Percentiles rank a stretch among this genome's conserved stretches.
These are phyloP conservation scores for Drosophila parvula DNA, from an alignment of 1,140 invertebrate species.

Conservation along the genomic window DNA sequence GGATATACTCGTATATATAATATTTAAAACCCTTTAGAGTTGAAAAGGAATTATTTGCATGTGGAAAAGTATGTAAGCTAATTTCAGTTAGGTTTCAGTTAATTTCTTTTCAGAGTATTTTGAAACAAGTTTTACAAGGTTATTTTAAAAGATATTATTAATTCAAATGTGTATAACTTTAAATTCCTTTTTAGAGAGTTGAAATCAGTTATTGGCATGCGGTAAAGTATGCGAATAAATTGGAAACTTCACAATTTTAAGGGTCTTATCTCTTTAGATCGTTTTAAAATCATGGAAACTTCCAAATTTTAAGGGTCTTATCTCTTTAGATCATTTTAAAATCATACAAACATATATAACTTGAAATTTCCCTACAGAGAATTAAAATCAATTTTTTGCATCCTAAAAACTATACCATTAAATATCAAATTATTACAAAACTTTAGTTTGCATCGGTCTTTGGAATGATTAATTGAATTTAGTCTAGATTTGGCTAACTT, in stretches of 20 bases:
- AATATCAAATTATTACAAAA: background rate
- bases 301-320: background rate
- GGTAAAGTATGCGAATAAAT: background rate
- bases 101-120: too few species aligned
- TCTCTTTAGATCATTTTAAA: background rate
- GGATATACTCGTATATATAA: background rate
- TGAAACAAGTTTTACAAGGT: too few species aligned
- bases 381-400: background rate
- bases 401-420: background rate
- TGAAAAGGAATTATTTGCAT: background rate
- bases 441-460: too few species aligned
- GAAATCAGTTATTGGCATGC: background rate
- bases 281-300: background rate
- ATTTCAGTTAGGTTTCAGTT: too few species aligned
- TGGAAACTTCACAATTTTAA: background rate
- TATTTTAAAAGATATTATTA: too few species aligned
- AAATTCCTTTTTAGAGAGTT: background rate
- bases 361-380: too few species aligned
- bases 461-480: background rate
- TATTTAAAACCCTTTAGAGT: background rate
- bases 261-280: background rate
- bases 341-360: too few species aligned
- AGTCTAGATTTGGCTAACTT: fast-evolving
- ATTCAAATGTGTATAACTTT: too few species aligned
- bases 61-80: too few species aligned